Evolutionary conservation across 2,888 invertebrate genomes (phyloP).

Genomic region (Panzeria rudis): DNA sequence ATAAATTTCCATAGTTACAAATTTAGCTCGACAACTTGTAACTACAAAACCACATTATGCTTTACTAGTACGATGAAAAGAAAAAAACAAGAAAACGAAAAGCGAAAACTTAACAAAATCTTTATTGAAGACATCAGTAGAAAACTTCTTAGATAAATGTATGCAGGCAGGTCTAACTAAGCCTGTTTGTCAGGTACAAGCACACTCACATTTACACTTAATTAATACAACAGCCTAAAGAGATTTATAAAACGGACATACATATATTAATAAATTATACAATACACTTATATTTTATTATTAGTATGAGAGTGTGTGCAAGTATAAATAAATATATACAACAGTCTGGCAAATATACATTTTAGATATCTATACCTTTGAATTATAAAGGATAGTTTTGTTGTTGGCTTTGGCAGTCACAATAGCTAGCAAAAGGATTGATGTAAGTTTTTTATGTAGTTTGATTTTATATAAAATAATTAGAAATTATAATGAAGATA

Average conservation of each 20-base stretch:
- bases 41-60: slow-evolving; percentile 63
- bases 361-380: slow-evolving; percentile 48
- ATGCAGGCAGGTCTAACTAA: slow-evolving; percentile 29
- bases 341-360: slow-evolving; percentile 50
- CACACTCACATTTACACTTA: slow-evolving; percentile 48
- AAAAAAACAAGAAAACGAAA: neutral
- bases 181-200: slow-evolving; percentile 52
- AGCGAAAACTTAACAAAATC: slow-evolving; percentile 22
- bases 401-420: slow-evolving; percentile 20
- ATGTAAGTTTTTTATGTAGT: slow-evolving; percentile 31
- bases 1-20: slow-evolving; percentile 43
- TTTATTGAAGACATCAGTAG: slow-evolving; percentile 51
- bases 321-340: slow-evolving; percentile 62
- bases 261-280: slow-evolving; percentile 71
- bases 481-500: slow-evolving; percentile 71
- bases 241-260: slow-evolving; percentile 70
- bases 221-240: slow-evolving; percentile 73
- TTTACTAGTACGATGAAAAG: slow-evolving; percentile 32
- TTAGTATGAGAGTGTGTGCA: neutral
- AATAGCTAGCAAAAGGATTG: slow-evolving; percentile 52
- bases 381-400: slow-evolving; percentile 65
- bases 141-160: slow-evolving; percentile 51
- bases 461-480: slow-evolving; percentile 62
- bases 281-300: neutral
- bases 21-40: slow-evolving; percentile 32